Evolutionary conservation across 2,888 invertebrate species (phyloP), one percentile per base, ranked within the genome.

Genomic region (Ormia ochracea): DNA sequence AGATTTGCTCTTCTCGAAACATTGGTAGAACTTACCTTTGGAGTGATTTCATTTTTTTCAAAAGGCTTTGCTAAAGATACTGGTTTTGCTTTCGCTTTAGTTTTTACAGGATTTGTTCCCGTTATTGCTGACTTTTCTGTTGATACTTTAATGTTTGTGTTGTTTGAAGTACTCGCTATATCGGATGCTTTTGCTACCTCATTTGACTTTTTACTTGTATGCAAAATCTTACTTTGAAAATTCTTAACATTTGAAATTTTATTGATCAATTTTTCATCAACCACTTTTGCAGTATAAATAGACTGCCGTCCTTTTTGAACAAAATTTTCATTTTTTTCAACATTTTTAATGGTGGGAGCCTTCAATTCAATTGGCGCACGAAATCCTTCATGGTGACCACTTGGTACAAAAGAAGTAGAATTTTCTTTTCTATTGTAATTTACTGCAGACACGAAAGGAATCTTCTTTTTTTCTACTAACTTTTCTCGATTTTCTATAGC

Each of bases 391-490:
- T 63, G 65, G 50, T 83, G 80, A 2, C 78, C 81, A 21, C 58
- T 78, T 7, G 83, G 82, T 3, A 78, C 83, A 59, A 84, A 79
- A 0, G 82, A 33, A 12, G 33, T n/a, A 5, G 43, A 6, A 14
- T 59, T 17, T 17, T n/a, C 2, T 43, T 41, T 54, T 6, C 6
- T 41, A 9, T n/a, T 28, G 10, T 33, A 48, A 23, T 19, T 65
- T 9, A 77, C 81, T 17, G 63, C 70, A 23, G 83, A 74, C 0
- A 83, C 61, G 41, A 85, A 83, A 41, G 85, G 84, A n/a, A n/a
- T n/a, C 3, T 74, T 82, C 5, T 82, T 81, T 52, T 74, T 68
- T 2, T 61, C 56, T 3, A 63, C 65, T 14, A 66, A 0, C 4
- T 2, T 4, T 36, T 77, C 19, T 41, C 68, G 19, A 0, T 73